These are phyloP conservation scores for Pachyrhynchus sulphureomaculatus DNA, from an alignment of 1,140 invertebrate species.

Conservation along the genomic window DNA sequence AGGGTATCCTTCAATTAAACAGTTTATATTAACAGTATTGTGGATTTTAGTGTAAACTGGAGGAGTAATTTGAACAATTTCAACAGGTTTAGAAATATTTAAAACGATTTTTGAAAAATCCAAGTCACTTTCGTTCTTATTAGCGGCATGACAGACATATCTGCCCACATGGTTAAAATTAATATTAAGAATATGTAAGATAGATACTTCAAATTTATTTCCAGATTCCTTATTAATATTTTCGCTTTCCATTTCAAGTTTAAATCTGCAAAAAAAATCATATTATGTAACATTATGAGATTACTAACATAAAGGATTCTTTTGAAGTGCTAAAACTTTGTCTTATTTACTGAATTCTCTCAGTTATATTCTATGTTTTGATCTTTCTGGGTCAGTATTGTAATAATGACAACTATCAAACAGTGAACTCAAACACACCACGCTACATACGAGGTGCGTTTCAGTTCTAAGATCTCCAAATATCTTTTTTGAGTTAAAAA, in stretches of 20 bases:
- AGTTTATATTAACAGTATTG: slow-evolving; percentile 55
- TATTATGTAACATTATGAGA: no score
- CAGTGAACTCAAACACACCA: no score
- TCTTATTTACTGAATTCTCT: no score
- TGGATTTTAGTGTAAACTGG: slow-evolving; percentile 55
- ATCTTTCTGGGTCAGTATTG: no score
- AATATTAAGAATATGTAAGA: slow-evolving; percentile 50
- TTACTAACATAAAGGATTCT: no score
- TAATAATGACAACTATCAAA: no score
- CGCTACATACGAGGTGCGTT: no score
- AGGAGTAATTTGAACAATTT: slow-evolving; percentile 52
- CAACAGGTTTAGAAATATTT: slow-evolving; percentile 54
- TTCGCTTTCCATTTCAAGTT: slow-evolving; percentile 49
- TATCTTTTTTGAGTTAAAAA: no score
- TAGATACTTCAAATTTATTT: slow-evolving; percentile 51
- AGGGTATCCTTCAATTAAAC: slow-evolving; percentile 61
- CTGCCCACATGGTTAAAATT: slow-evolving; percentile 54
- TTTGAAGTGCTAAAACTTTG: no score
- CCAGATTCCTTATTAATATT: slow-evolving; percentile 48
- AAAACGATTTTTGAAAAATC: slow-evolving; percentile 47
- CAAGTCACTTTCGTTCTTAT: slow-evolving; percentile 40
- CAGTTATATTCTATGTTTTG: no score
- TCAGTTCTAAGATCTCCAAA: no score
- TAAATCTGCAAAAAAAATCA: slow-evolving; percentile 41
- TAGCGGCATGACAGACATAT: slow-evolving; percentile 55